These are phyloP conservation scores for Rotaria magnacalcarata DNA, from an alignment of 2,888 invertebrate genomes.

Conservation along the genomic window DNA sequence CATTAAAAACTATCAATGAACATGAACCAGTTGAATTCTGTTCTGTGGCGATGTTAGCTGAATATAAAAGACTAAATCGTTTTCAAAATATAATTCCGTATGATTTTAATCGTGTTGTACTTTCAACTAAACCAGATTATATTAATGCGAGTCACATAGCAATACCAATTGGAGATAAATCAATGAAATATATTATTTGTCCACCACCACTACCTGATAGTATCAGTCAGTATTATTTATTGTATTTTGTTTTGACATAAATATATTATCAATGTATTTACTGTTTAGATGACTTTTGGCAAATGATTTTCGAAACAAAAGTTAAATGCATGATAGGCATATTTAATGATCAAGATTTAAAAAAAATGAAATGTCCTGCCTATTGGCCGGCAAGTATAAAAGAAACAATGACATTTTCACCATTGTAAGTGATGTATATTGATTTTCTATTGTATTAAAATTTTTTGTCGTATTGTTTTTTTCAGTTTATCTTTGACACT, in stretches of 20 bases:
- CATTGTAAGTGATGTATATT: neutral
- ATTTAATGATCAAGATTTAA: constrained; percentile 28
- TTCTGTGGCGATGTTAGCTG: neutral
- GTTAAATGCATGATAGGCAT: neutral
- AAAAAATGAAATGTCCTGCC: constrained; percentile 17
- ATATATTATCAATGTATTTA: neutral
- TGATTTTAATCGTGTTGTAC: constrained; percentile 22
- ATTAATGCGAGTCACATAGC: constrained; percentile 21
- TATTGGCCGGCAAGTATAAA: neutral
- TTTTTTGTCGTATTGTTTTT: no score
- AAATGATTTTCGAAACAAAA: neutral
- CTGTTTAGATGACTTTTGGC: neutral
- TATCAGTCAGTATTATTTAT: neutral
- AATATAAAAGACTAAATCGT: constrained; percentile 17
- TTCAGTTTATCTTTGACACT: constrained; percentile 13
- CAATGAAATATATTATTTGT: constrained; percentile 35
- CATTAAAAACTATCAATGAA: constrained; percentile 17
- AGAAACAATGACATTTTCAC: neutral
- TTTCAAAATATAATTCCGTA: constrained; percentile 27
- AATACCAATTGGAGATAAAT: constrained; percentile 5
- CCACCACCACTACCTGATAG: constrained; percentile 26
- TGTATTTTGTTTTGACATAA: no score
- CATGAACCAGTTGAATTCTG: neutral
- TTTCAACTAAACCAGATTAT: constrained; percentile 21
- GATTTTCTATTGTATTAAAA: no score